Percentiles rank a stretch among this genome's conserved stretches.
Conservation (phyloP, 1,140 invertebrate species). For the Arion vulgaris region DNA sequence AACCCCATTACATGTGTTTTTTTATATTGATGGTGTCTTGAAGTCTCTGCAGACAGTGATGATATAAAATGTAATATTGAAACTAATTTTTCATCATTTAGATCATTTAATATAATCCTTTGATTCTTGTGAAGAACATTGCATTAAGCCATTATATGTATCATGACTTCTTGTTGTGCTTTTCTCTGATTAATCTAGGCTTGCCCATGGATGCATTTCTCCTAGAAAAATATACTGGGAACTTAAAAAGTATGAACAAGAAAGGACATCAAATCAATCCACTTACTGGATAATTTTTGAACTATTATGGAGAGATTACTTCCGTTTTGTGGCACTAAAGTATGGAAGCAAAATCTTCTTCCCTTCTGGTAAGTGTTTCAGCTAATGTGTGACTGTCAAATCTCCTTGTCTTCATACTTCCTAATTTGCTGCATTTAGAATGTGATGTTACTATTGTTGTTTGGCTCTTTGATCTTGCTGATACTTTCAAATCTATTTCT, state of each 20-base stretch:
- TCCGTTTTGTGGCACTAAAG: slow-evolving; percentile 71
- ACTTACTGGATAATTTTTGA: slow-evolving; percentile 74
- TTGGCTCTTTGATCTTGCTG: not conserved
- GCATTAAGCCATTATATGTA: no score
- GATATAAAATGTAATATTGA: no score
- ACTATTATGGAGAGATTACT: slow-evolving; percentile 73
- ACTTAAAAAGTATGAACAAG: slow-evolving; percentile 68
- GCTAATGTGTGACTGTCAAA: slow-evolving; percentile 1
- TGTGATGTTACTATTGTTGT: not conserved
- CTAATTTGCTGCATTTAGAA: not conserved
- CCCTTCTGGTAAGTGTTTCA: slow-evolving; percentile 52
- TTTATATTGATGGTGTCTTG: no score
- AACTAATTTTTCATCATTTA: no score
- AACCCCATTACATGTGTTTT: no score
- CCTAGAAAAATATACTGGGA: slow-evolving; percentile 71
- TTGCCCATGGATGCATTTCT: slow-evolving; percentile 71
- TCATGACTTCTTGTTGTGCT: not conserved
- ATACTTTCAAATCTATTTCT: no score
- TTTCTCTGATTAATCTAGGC: slow-evolving; percentile 47
- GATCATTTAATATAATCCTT: no score
- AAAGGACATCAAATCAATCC: slow-evolving; percentile 68
- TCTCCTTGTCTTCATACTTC: not conserved
- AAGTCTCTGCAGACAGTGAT: no score
- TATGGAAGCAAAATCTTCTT: slow-evolving; percentile 71
- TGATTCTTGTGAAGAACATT: no score